These are phyloP conservation scores for Sebastes aleutianus DNA, from an alignment of 2,797 vertebrate species.

Conservation along the genomic window DNA sequence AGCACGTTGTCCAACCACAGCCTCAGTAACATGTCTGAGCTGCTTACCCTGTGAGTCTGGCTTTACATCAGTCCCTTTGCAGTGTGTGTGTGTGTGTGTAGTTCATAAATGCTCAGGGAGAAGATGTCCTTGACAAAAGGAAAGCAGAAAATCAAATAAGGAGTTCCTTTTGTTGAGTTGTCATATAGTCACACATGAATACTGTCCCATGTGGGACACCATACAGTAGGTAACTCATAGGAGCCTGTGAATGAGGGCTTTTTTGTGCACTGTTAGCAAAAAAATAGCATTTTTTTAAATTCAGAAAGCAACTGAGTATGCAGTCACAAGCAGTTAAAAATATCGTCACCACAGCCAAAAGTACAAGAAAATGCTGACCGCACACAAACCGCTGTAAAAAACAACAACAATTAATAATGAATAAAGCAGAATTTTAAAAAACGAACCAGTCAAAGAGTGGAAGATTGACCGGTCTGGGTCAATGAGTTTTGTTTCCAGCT, in stretches of 20 bases:
- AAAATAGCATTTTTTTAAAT: background rate
- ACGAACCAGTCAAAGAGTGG: background rate
- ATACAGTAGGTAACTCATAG: background rate
- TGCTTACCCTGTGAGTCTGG: constrained; percentile 97
- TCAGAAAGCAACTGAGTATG: background rate
- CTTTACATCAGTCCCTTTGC: constrained; percentile 62
- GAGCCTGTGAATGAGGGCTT: background rate
- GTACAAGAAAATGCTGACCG: background rate
- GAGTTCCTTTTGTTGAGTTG: background rate
- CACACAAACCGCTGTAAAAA: background rate
- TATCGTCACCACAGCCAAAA: background rate
- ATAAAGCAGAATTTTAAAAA: background rate
- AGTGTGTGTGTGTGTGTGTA: background rate
- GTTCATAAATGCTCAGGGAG: background rate
- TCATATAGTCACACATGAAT: background rate
- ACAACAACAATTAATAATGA: background rate
- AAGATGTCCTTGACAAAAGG: background rate
- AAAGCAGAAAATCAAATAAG: background rate
- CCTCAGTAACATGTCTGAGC: constrained; percentile 99
- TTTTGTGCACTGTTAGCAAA: background rate
- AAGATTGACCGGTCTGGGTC: background rate
- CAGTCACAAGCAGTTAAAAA: background rate
- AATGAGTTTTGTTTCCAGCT: background rate
- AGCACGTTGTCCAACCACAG: constrained; percentile 98
- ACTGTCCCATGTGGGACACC: background rate